phyloP scores from a whole-genome alignment of 1,140 invertebrate species.

The Eupristina koningsbergeri region DNA sequence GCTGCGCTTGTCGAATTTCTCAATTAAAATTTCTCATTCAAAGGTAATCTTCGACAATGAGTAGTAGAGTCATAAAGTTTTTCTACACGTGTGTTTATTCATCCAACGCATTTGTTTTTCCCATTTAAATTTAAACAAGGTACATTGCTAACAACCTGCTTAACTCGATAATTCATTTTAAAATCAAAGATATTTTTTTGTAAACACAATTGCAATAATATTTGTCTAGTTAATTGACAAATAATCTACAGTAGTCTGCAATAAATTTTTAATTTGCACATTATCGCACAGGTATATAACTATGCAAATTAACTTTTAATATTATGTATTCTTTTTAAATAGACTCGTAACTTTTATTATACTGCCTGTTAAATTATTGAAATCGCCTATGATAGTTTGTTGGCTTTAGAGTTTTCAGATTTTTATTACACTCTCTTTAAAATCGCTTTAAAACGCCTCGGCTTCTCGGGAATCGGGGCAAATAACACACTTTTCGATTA shows the following conservation, averaged over 20 bases:
- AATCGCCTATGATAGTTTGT: conserved; percentile 36
- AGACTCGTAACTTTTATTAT: conserved; percentile 23
- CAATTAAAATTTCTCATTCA: too few relatives aligned
- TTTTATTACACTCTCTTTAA: conserved; percentile 37
- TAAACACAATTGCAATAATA: background rate
- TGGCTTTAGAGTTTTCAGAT: background rate
- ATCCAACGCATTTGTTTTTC: too few relatives aligned
- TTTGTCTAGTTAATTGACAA: background rate
- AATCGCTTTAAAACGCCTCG: conserved; percentile 6
- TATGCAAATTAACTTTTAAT: conserved; percentile 15
- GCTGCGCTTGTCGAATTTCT: too few relatives aligned
- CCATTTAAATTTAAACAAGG: too few relatives aligned
- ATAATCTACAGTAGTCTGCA: background rate
- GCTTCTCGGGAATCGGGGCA: background rate
- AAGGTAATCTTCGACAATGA: too few relatives aligned
- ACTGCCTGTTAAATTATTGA: conserved; percentile 24
- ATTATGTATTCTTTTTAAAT: conserved; percentile 1
- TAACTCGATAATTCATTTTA: too few relatives aligned
- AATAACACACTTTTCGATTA: background rate
- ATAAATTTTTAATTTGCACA: background rate
- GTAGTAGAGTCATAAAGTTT: too few relatives aligned
- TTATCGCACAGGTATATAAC: background rate
- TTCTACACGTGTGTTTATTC: too few relatives aligned
- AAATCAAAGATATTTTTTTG: background rate
- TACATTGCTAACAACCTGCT: too few relatives aligned